phyloP scores from a whole-genome alignment of 2,888 invertebrate genomes.

The Pherbina coryleti region DNA sequence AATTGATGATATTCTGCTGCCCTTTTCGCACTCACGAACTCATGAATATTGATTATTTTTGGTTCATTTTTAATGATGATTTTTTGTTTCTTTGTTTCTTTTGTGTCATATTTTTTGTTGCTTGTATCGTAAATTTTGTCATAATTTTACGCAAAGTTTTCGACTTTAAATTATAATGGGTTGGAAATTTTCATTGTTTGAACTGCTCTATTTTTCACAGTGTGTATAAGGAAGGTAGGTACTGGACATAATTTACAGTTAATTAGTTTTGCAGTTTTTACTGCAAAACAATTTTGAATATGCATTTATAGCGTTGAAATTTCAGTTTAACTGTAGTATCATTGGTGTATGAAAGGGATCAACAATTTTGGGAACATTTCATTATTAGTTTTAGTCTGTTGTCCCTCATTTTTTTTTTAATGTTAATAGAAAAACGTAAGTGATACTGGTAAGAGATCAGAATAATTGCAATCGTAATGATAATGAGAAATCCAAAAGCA shows the following conservation, averaged over 20 bases:
- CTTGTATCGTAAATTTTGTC: not conserved
- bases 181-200: not conserved
- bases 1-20: constrained; percentile 11
- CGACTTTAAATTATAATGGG: constrained; percentile 3
- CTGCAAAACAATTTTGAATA: not conserved
- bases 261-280: constrained; percentile 26
- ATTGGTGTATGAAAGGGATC: too few species aligned
- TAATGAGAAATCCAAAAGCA: too few species aligned
- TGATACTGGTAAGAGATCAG: too few species aligned
- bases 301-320: not conserved
- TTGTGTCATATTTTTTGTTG: not conserved
- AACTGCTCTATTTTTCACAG: not conserved
- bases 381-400: too few species aligned
- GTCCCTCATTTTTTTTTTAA: too few species aligned
- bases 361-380: too few species aligned
- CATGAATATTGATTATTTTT: not conserved
- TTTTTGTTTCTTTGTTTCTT: too few species aligned
- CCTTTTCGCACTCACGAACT: not conserved
- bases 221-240: not conserved
- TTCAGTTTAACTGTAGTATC: not conserved
- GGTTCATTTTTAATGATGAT: not conserved
- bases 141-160: constrained; percentile 6
- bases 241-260: constrained; percentile 20
- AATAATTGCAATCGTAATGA: too few species aligned
- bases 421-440: too few species aligned